A percentile compares a stretch with the other conserved stretches of the same genome.
Conservation (phyloP, 2,113 vertebrate species). For the Scolopax mira region DNA sequence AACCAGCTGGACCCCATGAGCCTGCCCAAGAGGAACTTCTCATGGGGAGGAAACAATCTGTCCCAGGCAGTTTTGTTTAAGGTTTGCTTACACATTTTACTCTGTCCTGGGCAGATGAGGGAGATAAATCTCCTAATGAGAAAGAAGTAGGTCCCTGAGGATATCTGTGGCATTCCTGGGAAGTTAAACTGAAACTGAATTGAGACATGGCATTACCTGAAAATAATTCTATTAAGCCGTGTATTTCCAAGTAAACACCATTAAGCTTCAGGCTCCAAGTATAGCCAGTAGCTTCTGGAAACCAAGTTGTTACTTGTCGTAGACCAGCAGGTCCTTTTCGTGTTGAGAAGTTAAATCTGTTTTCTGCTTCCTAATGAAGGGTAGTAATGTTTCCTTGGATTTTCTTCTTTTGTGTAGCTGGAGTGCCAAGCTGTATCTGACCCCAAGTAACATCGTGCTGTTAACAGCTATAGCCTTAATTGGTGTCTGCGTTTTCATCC, state of each 20-base stretch:
- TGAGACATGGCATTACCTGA: background rate
- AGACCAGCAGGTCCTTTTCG: background rate
- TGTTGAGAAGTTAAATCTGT: background rate
- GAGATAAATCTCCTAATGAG: background rate
- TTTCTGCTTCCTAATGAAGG: background rate
- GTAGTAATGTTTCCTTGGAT: constrained; percentile 20
- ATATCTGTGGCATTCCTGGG: background rate
- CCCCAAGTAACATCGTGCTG: constrained; percentile 95
- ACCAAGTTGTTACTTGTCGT: background rate
- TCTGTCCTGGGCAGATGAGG: background rate
- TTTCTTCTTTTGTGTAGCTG: constrained; percentile 77
- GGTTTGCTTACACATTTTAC: background rate
- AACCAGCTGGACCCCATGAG: background rate
- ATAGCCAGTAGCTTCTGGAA: background rate
- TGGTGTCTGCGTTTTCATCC: constrained; percentile 95
- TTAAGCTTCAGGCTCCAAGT: background rate
- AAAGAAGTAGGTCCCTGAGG: background rate
- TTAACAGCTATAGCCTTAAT: constrained; percentile 95
- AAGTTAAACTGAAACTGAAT: background rate
- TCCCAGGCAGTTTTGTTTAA: background rate
- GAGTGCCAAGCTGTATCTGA: constrained; percentile 96
- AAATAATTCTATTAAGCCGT: background rate
- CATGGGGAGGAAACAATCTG: background rate
- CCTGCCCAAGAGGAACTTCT: background rate
- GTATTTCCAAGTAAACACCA: background rate